A percentile compares a stretch with the other conserved stretches of the same genome.
phyloP scores from a whole-genome alignment of 2,113 vertebrate genomes.

The Chroicocephalus ridibundus region DNA sequence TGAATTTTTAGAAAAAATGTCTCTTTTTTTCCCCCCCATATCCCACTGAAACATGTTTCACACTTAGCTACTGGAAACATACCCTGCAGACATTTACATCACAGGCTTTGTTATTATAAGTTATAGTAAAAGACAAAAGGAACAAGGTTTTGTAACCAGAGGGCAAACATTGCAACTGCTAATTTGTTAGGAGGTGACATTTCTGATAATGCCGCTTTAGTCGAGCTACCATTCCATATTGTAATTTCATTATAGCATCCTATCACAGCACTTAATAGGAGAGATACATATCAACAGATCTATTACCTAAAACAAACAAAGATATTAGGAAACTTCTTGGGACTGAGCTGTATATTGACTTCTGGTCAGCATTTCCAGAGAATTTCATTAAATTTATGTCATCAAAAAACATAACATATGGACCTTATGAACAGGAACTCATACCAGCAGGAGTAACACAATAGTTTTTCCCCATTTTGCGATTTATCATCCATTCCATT shows the following conservation, averaged over 20 bases:
- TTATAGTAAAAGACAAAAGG: slow-evolving; percentile 65
- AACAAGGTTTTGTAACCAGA: slow-evolving; percentile 57
- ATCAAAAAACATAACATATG: slow-evolving; percentile 49
- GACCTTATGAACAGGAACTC: slow-evolving; percentile 14
- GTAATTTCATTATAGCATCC: slow-evolving; percentile 58
- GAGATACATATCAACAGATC: slow-evolving; percentile 33
- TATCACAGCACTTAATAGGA: slow-evolving; percentile 41
- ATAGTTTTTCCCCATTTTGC: slow-evolving; percentile 43
- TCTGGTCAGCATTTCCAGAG: slow-evolving; percentile 65
- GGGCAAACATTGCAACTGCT: slow-evolving; percentile 53
- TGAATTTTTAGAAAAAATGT: neutral
- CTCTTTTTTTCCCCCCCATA: neutral
- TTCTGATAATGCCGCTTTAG: slow-evolving; percentile 58
- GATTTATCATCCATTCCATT: slow-evolving; percentile 67
- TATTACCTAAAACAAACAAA: slow-evolving; percentile 58
- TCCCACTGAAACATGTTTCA: slow-evolving; percentile 22
- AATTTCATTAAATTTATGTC: slow-evolving; percentile 70
- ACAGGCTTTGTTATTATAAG: slow-evolving; percentile 59
- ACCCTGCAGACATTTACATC: slow-evolving; percentile 45
- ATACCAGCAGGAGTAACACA: slow-evolving; percentile 37
- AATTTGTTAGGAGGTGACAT: slow-evolving; percentile 69
- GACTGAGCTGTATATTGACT: slow-evolving; percentile 52
- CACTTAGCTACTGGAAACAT: slow-evolving; percentile 53
- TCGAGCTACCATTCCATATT: slow-evolving; percentile 27
- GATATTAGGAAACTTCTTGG: slow-evolving; percentile 42